Evolutionary conservation across 2,888 invertebrate genomes (phyloP).

Genomic region (Ophraella communa): DNA sequence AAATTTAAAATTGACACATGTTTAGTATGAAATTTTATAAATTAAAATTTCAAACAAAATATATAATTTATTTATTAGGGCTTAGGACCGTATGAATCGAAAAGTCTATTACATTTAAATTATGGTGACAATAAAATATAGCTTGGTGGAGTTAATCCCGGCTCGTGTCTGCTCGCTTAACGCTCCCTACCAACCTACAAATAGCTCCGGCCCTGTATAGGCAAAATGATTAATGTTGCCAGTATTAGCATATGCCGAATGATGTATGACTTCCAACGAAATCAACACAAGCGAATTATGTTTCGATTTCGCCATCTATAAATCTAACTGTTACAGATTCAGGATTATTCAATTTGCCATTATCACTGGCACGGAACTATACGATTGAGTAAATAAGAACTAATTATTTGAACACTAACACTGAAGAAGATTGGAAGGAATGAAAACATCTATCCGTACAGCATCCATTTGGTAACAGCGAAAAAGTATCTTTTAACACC

Average conservation of each 20-base stretch:
- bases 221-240: constrained; percentile 56
- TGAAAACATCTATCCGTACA: no score
- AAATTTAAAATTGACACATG: no score
- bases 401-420: background rate
- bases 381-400: constrained; percentile 2
- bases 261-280: constrained; percentile 58
- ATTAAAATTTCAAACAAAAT: no score
- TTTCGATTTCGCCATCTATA: constrained; percentile 48
- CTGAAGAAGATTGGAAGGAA: no score
- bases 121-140: constrained; percentile 56
- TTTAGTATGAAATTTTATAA: no score
- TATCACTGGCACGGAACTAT: constrained; percentile 36
- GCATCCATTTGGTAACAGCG: no score
- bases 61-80: constrained; percentile 41
- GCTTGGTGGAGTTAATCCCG: constrained; percentile 47
- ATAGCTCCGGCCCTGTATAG: constrained; percentile 43
- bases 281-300: constrained; percentile 59
- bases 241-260: constrained; percentile 60
- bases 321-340: constrained; percentile 37
- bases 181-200: constrained; percentile 22
- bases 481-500: no score
- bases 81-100: constrained; percentile 40
- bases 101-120: constrained; percentile 52
- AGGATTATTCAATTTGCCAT: constrained; percentile 54
- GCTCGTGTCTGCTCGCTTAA: background rate